phyloP scores from a whole-genome alignment of 2,797 vertebrate genomes.

The Glossophaga mutica region DNA sequence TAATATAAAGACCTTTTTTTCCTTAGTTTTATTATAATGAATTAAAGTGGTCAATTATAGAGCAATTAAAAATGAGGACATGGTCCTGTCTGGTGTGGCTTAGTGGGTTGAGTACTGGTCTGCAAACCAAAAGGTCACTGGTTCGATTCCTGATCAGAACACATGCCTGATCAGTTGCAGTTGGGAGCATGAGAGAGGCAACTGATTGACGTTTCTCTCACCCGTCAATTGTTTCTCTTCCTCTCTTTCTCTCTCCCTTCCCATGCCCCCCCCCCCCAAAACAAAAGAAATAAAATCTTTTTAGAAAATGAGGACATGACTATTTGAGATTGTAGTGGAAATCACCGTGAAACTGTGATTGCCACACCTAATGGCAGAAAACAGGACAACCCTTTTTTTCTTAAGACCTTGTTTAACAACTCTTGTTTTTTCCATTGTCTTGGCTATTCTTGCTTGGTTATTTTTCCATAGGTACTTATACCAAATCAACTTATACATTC shows the following conservation, averaged over 20 bases:
- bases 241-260: too few species aligned
- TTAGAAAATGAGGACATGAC: background rate
- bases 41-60: slow-evolving; percentile 7
- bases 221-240: too few species aligned
- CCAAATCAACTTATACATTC: background rate
- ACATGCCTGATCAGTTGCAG: too few species aligned
- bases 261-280: too few species aligned
- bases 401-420: background rate
- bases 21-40: background rate
- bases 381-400: background rate
- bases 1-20: background rate
- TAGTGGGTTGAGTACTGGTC: too few species aligned
- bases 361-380: background rate
- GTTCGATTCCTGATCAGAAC: too few species aligned
- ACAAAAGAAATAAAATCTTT: too few species aligned
- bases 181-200: too few species aligned
- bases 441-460: background rate
- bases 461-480: background rate
- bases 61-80: slow-evolving; percentile 32
- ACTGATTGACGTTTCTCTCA: too few species aligned
- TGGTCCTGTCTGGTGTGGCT: too few species aligned
- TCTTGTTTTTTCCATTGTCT: background rate
- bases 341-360: slow-evolving; percentile 5
- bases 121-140: too few species aligned
- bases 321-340: slow-evolving; percentile 30